Evolutionary conservation across 1,140 invertebrate genomes (phyloP), one percentile per base, ranked within the genome.

Genomic region (Adoxophyes honmai): DNA sequence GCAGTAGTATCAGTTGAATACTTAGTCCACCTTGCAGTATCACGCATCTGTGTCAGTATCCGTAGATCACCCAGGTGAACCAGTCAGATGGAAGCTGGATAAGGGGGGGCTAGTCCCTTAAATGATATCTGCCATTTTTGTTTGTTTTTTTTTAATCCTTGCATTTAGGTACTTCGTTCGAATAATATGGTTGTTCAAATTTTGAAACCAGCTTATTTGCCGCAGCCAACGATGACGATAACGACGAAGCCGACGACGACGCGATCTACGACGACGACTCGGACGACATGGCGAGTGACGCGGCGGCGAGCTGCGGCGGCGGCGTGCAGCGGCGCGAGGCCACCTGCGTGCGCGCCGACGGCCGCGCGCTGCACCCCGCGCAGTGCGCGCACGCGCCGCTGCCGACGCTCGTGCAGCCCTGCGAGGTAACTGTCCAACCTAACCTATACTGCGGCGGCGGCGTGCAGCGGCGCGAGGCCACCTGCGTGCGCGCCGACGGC

Each of bases 381-480:
- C 84, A 88, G 15, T 90, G 84, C 59, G 75, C 79, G 0, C 75
- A 85, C 38, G 73, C 82, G 0, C 71, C 76, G 0, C 71, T 81
- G 68, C 86, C 86, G 0, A 79, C 82, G 0, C 68, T 86, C 0
- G 84, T 89, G 15, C 88, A 90, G 48, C 84, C 86, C 37, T 90
- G 88, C 57, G 88, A 90, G 77, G 88, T 89, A 60, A 55, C 38
- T 38, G 1, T 3, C 21, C 2, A 28, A 33, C 28, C 15, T 34
- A 37, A 56, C 8, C n/a, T n/a, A 55, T 42, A 33, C 34, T 42
- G n/a, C 53, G 88, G 88, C 0, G 88, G 88, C 5, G 88, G 88
- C 0, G 75, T 85, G 16, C 88, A 90, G 55, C 63, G 86, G 4
- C 60, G 88, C 0, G 81, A 80, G 11, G 79, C 77, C 0, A 82